Percentiles rank a stretch among this genome's conserved stretches.
Conservation (phyloP, 2,888 invertebrate species). For the Tipula vernalis region DNA sequence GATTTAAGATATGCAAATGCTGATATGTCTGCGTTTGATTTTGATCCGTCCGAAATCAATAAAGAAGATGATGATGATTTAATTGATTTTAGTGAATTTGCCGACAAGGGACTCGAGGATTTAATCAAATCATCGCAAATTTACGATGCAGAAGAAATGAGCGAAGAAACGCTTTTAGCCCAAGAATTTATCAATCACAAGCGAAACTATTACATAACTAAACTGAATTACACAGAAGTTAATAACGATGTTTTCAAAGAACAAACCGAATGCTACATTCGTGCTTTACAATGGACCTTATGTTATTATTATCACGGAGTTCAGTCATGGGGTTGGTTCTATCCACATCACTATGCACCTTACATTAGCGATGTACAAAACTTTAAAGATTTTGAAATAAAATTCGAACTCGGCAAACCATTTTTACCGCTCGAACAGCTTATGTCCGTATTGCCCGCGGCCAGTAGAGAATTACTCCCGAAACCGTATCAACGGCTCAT, state of each 20-base stretch:
- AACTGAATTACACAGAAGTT: slow-evolving; percentile 67
- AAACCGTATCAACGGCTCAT: slow-evolving; percentile 65
- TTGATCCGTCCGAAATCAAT: background rate
- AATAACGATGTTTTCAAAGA: slow-evolving; percentile 59
- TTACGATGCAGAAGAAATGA: slow-evolving; percentile 31
- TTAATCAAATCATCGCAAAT: slow-evolving; percentile 11
- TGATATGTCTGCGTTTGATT: background rate
- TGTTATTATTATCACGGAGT: slow-evolving; percentile 95
- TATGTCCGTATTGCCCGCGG: slow-evolving; percentile 74
- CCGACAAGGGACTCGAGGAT: background rate
- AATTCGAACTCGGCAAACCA: slow-evolving; percentile 73
- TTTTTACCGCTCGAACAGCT: slow-evolving; percentile 89
- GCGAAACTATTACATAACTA: slow-evolving; percentile 82
- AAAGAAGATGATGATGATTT: background rate
- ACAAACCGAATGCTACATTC: slow-evolving; percentile 80
- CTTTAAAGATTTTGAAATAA: slow-evolving; percentile 63
- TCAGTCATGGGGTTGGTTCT: slow-evolving; percentile 97
- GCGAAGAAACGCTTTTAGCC: slow-evolving; percentile 44
- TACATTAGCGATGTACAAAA: slow-evolving; percentile 86
- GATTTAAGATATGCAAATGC: slow-evolving; percentile 74
- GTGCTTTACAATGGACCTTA: slow-evolving; percentile 93
- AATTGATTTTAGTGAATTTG: background rate
- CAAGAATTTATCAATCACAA: slow-evolving; percentile 77
- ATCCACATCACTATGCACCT: slow-evolving; percentile 94
- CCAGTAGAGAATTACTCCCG: slow-evolving; percentile 70